Percentiles rank a stretch among this genome's conserved stretches.
Conservation (phyloP, 2,113 vertebrate genomes). For the Trichomycterus rosablanca region DNA sequence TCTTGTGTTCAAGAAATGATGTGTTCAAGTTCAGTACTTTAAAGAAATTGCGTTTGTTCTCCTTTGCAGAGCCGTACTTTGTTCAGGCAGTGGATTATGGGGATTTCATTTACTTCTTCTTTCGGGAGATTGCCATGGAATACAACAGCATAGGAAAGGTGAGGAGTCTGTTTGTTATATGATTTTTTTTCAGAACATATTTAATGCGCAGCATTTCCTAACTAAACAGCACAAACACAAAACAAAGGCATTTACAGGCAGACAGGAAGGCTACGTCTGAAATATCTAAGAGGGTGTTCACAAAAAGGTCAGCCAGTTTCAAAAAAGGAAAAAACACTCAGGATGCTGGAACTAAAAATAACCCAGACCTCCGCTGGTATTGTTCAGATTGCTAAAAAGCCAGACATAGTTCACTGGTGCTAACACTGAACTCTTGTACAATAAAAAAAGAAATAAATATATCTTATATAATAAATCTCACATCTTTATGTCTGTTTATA, state of each 20-base stretch:
- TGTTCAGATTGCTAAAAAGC: conserved; percentile 51
- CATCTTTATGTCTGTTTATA: too few relatives aligned
- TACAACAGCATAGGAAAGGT: conserved; percentile 99
- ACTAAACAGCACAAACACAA: conserved; percentile 52
- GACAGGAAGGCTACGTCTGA: conserved; percentile 64
- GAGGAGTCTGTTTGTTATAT: conserved; percentile 44
- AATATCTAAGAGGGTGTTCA: conserved; percentile 49
- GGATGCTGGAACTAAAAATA: conserved; percentile 60
- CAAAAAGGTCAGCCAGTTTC: conserved; percentile 47
- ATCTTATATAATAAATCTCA: too few relatives aligned
- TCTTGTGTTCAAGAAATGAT: too few relatives aligned
- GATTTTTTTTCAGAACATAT: not conserved
- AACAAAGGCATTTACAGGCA: conserved; percentile 50
- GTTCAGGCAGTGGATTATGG: conserved; percentile 92
- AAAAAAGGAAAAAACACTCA: conserved; percentile 55
- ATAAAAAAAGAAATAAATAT: too few relatives aligned
- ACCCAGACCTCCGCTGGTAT: conserved; percentile 26
- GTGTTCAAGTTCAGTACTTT: too few relatives aligned
- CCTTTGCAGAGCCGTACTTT: conserved; percentile 86
- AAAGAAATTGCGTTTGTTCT: not conserved
- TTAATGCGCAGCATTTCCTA: conserved; percentile 51
- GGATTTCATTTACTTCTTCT: conserved; percentile 98
- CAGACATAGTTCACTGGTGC: too few relatives aligned
- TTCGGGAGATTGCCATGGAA: conserved; percentile 96
- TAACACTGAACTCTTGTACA: too few relatives aligned